phyloP scores from a whole-genome alignment of 2,113 vertebrate genomes.

The Rhinolophus sinicus region DNA sequence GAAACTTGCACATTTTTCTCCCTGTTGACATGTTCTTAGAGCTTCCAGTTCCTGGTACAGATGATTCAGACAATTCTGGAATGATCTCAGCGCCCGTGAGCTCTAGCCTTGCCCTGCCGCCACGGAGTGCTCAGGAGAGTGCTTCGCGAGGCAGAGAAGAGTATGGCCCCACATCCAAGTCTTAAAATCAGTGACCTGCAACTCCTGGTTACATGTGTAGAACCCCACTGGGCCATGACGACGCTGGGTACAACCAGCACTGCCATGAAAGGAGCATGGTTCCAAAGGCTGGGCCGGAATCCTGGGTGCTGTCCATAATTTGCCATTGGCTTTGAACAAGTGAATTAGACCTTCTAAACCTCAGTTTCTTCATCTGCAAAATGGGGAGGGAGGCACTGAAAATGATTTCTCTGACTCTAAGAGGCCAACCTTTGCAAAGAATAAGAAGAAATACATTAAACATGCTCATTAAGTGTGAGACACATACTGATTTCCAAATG shows the following conservation, averaged over 20 bases:
- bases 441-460: not conserved
- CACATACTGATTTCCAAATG: not conserved
- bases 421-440: not conserved
- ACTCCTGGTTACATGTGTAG: rapidly evolving
- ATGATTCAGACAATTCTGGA: not conserved
- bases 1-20: not conserved
- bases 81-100: not conserved
- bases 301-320: not conserved
- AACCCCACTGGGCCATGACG: not conserved
- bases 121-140: not conserved
- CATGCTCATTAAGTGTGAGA: not conserved
- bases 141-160: rapidly evolving
- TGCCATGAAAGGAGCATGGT: not conserved
- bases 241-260: not conserved
- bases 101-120: not conserved
- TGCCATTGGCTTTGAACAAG: not conserved
- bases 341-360: not conserved
- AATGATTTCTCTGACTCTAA: not conserved
- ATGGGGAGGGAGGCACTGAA: no score
- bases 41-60: not conserved
- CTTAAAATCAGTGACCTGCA: not conserved
- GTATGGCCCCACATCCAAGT: rapidly evolving
- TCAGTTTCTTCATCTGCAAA: not conserved
- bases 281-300: not conserved
- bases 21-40: not conserved